Evolutionary conservation across 2,888 invertebrate genomes (phyloP).

Genomic region (Cataglyphis albicans): DNA sequence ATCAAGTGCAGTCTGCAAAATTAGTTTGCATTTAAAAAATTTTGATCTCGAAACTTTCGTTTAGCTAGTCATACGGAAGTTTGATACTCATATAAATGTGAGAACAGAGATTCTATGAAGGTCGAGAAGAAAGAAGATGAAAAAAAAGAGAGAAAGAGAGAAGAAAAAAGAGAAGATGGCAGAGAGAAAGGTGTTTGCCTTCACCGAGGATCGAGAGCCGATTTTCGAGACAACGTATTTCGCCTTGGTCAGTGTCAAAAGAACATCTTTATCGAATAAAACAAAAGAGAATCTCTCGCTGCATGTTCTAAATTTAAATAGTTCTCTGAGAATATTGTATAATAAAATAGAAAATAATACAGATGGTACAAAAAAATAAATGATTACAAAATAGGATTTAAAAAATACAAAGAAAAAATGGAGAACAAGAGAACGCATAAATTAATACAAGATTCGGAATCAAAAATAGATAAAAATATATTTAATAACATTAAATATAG

Average conservation of each 20-base stretch:
- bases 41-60: background rate
- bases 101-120: constrained; percentile 1
- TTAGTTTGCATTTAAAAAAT: constrained; percentile 21
- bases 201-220: constrained; percentile 11
- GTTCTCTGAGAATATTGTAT: background rate
- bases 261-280: constrained; percentile 20
- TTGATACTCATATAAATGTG: constrained; percentile 10
- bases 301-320: background rate
- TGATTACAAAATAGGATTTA: background rate
- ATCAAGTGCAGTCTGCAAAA: constrained; percentile 7
- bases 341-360: background rate
- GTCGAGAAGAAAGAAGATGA: background rate
- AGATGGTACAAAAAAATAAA: background rate
- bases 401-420: background rate
- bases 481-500: background rate
- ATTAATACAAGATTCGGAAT: background rate
- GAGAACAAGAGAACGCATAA: background rate
- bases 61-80: constrained; percentile 29
- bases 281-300: background rate
- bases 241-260: background rate
- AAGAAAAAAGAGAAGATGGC: constrained; percentile 36
- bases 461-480: background rate
- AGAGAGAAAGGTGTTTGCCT: constrained; percentile 49
- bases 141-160: constrained; percentile 22
- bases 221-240: background rate